phyloP scores from a whole-genome alignment of 1,140 invertebrate species.

The Drosophila micromelanica region DNA sequence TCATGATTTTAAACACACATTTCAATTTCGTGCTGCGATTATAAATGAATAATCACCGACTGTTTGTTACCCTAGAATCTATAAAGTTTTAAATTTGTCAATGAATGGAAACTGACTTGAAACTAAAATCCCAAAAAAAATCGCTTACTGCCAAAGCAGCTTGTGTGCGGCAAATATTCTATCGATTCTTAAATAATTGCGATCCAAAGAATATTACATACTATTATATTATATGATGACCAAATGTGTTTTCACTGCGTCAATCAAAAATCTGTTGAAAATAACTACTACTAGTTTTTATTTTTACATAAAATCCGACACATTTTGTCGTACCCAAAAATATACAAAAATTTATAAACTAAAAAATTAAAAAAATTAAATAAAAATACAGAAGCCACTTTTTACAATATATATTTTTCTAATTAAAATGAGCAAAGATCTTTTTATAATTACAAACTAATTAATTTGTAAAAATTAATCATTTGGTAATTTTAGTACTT shows the following conservation, averaged over 20 bases:
- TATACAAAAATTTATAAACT: slow-evolving; percentile 1
- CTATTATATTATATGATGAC: slow-evolving; percentile 15
- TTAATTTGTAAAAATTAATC: slow-evolving; percentile 14
- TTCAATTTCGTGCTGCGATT: slow-evolving; percentile 4
- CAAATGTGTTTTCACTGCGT: slow-evolving; percentile 33
- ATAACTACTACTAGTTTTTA: slow-evolving; percentile 40
- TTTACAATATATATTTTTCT: slow-evolving; percentile 44
- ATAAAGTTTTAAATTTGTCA: slow-evolving; percentile 2
- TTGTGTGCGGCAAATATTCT: slow-evolving; percentile 22
- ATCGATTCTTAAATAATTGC: slow-evolving; percentile 37
- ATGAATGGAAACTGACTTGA: slow-evolving; percentile 6
- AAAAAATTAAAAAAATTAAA: slow-evolving; percentile 14
- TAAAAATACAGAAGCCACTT: slow-evolving; percentile 8
- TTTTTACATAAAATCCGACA: slow-evolving; percentile 56
- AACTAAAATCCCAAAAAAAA: slow-evolving; percentile 25
- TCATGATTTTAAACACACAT: slow-evolving; percentile 5
- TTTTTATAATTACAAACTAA: slow-evolving; percentile 85
- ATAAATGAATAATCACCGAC: neutral
- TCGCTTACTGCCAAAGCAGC: slow-evolving; percentile 36
- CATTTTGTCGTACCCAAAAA: slow-evolving; percentile 37
- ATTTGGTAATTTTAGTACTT: slow-evolving; percentile 6
- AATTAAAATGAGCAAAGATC: slow-evolving; percentile 74
- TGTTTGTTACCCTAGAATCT: neutral
- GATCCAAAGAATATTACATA: slow-evolving; percentile 47
- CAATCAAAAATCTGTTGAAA: slow-evolving; percentile 26